Conservation (phyloP, 1,140 invertebrate genomes). For the Cheumatopsyche charites region DNA sequence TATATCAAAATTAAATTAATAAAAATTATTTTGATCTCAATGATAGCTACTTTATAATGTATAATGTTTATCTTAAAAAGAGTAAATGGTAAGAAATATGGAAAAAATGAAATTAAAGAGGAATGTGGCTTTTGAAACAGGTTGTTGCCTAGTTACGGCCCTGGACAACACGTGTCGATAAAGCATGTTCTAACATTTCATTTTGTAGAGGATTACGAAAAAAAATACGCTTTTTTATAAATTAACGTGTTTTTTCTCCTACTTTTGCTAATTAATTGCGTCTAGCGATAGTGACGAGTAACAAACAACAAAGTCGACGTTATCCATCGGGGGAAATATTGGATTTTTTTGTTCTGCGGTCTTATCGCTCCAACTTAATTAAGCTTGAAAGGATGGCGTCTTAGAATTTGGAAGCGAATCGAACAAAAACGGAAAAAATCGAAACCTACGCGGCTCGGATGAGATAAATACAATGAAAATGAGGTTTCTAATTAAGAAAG, state of each 20-base stretch:
- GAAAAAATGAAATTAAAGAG: no score
- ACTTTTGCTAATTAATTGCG: background rate
- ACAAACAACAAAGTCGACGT: background rate
- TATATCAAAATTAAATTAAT: no score
- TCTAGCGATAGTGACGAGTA: background rate
- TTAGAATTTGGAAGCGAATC: background rate
- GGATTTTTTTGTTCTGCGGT: conserved; percentile 8
- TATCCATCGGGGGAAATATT: background rate
- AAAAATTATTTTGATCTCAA: no score
- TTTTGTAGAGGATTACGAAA: conserved; percentile 3
- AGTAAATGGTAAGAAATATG: no score
- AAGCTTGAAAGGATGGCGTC: conserved; percentile 1
- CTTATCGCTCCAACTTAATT: conserved; percentile 5
- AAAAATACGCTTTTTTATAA: background rate
- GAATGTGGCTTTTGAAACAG: no score
- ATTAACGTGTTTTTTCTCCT: conserved; percentile 1
- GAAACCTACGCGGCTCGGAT: no score
- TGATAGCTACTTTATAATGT: no score
- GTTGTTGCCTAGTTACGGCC: no score
- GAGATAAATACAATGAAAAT: no score
- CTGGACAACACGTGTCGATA: background rate
- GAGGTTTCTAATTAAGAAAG: no score
- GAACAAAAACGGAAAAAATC: no score
- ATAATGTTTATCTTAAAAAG: no score
- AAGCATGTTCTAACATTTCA: background rate